These are phyloP conservation scores for Tyrannus savana DNA, from an alignment of 2,113 vertebrate species.

Conservation along the genomic window DNA sequence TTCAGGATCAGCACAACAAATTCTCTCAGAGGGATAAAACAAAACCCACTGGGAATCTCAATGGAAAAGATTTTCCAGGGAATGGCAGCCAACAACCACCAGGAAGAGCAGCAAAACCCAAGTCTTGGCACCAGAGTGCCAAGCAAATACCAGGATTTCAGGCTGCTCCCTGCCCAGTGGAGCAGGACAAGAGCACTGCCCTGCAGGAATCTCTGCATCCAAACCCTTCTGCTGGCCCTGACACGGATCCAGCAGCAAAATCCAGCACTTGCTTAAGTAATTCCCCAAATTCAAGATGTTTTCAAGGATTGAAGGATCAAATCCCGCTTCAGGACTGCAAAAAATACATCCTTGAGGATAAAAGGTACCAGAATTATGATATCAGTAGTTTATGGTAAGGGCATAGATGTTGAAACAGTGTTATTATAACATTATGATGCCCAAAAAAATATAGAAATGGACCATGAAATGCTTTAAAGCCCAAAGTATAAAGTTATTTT, in stretches of 20 bases:
- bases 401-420: neutral
- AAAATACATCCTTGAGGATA: neutral
- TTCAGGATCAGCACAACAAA: slow-evolving; percentile 58
- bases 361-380: slow-evolving; percentile 21
- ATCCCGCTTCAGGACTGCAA: neutral
- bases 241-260: neutral
- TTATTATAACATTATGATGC: neutral
- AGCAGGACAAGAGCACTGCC: neutral
- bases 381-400: slow-evolving; percentile 41
- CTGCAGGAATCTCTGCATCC: neutral
- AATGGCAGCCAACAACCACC: neutral
- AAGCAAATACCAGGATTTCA: neutral
- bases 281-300: neutral
- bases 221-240: neutral
- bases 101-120: neutral
- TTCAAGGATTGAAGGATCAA: neutral
- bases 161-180: neutral
- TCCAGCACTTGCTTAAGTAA: neutral
- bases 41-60: neutral
- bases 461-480: neutral
- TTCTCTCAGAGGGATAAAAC: neutral
- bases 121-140: neutral
- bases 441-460: neutral
- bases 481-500: neutral
- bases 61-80: neutral